A percentile compares a stretch with the other conserved stretches of the same genome.
These are phyloP conservation scores for Cryptocephalus primarius DNA, from an alignment of 2,888 invertebrate genomes.

Conservation along the genomic window DNA sequence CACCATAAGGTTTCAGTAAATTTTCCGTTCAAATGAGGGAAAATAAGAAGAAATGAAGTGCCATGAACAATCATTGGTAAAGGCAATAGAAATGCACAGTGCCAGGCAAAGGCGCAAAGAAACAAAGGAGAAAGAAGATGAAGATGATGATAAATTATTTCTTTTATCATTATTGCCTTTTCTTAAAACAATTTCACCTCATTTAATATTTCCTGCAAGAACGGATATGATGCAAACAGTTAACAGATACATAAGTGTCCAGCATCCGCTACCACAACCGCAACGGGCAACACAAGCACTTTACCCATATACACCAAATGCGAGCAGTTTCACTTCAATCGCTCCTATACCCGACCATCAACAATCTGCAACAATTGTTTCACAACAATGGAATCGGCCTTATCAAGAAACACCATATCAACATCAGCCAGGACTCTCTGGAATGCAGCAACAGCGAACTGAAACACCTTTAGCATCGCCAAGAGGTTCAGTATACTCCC, in stretches of 20 bases:
- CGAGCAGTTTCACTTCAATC: neutral
- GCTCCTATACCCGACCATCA: neutral
- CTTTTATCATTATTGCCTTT: neutral
- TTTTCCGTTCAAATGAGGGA: no score
- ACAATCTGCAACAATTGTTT: no score
- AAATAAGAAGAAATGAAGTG: no score
- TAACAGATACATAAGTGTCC: slow-evolving; percentile 4
- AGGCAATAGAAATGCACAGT: no score
- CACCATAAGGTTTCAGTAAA: no score
- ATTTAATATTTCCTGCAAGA: slow-evolving; percentile 3
- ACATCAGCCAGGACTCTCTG: neutral
- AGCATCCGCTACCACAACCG: neutral
- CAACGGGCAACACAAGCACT: neutral
- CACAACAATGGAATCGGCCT: no score
- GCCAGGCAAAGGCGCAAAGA: no score
- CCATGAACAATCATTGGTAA: no score
- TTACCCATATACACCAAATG: neutral
- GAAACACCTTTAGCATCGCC: neutral
- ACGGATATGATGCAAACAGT: slow-evolving; percentile 4
- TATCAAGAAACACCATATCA: neutral
- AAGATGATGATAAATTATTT: neutral
- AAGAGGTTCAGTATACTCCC: neutral
- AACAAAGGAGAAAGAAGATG: neutral
- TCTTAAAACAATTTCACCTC: neutral
- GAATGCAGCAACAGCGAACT: neutral